Evolutionary conservation across 2,113 vertebrate species (phyloP).

Genomic region (Nibea albiflora): DNA sequence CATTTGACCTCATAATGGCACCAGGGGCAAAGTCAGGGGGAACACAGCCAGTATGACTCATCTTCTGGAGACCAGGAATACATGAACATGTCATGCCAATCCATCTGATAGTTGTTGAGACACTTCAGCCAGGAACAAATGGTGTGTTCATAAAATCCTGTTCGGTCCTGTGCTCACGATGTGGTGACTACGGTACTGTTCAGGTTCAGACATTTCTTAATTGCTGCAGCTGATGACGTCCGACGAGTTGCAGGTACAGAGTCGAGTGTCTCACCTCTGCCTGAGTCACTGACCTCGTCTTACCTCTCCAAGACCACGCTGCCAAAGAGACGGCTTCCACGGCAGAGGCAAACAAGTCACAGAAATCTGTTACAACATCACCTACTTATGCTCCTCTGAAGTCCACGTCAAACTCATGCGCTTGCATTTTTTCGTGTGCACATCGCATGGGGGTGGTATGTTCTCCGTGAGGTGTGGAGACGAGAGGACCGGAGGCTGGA

Average conservation of each 20-base stretch:
- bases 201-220: constrained; percentile 35
- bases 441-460: constrained; percentile 24
- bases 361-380: constrained; percentile 37
- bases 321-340: neutral
- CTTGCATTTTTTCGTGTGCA: neutral
- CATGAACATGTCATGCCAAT: neutral
- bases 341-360: constrained; percentile 13
- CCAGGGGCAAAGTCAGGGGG: neutral
- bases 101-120: neutral
- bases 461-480: constrained; percentile 42
- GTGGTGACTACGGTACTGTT: neutral
- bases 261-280: constrained; percentile 14
- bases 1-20: neutral
- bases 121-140: neutral
- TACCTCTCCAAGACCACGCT: neutral
- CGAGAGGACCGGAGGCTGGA: neutral
- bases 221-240: neutral
- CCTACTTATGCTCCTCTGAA: constrained; percentile 12
- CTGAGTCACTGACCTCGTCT: constrained; percentile 39
- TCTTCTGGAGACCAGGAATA: neutral
- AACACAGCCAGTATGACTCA: neutral
- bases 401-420: neutral
- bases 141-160: neutral
- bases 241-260: neutral
- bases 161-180: constrained; percentile 14